A percentile compares a stretch with the other conserved stretches of the same genome.
Conservation (phyloP, 2,888 invertebrate species). For the Galerucella calmariensis region DNA sequence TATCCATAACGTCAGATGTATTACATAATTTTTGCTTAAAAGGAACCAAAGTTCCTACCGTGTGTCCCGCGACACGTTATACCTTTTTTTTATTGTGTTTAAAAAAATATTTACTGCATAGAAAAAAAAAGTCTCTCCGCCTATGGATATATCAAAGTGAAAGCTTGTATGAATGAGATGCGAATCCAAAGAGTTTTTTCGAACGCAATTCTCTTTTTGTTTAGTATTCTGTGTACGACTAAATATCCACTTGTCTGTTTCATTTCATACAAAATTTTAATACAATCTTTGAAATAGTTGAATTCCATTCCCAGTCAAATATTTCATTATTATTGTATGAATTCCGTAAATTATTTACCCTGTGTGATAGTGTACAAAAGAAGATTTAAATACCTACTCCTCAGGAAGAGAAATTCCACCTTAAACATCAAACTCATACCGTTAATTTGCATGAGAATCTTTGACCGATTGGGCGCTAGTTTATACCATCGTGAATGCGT, state of each 20-base stretch:
- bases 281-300: background rate
- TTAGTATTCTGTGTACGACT: background rate
- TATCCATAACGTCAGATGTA: no score
- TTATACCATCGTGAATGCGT: no score
- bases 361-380: background rate
- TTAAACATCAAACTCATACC: background rate
- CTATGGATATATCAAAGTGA: background rate
- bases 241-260: background rate
- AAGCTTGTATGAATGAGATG: background rate
- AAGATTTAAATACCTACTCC: background rate
- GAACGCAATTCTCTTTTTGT: background rate
- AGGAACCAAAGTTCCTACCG: no score
- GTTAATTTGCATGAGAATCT: no score
- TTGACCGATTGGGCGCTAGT: no score
- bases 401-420: background rate
- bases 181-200: background rate
- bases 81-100: no score
- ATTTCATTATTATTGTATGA: background rate
- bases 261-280: background rate
- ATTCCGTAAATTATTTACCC: background rate
- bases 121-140: background rate
- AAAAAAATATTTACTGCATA: no score
- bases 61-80: no score
- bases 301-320: background rate
- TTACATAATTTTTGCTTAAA: no score